Evolutionary conservation across 37 sponge, comb jelly and placozoan genomes (phyloP).

Genomic region (Trichoplax adhaerens): DNA sequence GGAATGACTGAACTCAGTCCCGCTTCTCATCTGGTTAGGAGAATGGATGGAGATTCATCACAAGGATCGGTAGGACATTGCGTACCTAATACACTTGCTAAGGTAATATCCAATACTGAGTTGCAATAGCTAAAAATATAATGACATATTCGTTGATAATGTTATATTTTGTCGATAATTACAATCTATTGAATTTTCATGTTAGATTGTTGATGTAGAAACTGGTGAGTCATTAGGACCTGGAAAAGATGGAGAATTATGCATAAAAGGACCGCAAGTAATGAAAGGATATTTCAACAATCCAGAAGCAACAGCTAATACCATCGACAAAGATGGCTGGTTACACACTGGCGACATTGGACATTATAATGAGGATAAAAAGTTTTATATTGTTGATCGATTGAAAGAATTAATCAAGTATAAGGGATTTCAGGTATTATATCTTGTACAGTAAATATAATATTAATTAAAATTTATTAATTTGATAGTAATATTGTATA

Average conservation of each 20-base stretch:
- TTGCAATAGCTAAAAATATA: no score
- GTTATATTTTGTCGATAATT: no score
- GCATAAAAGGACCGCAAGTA: conserved; percentile 54
- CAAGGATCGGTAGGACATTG: conserved; percentile 42
- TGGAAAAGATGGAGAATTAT: conserved; percentile 46
- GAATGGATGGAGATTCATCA: not conserved
- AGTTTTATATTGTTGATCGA: conserved; percentile 71
- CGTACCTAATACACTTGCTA: conserved; percentile 22
- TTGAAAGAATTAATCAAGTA: conserved; percentile 88
- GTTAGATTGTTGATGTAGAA: conserved; percentile 26
- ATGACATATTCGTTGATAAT: no score
- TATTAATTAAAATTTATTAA: no score
- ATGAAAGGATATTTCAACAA: conserved; percentile 77
- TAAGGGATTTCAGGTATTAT: conserved; percentile 30
- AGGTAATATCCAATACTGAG: not conserved
- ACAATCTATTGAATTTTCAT: not conserved
- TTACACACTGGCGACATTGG: conserved; percentile 72
- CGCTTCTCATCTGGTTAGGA: conserved; percentile 21
- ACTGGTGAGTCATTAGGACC: conserved; percentile 19
- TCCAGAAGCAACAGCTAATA: conserved; percentile 36
- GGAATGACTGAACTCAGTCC: conserved; percentile 73
- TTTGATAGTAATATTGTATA: no score
- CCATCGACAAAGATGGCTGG: conserved; percentile 57
- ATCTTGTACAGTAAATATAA: no score
- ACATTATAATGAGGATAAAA: conserved; percentile 49